phyloP scores from a whole-genome alignment of 2,113 vertebrate species.

The Puma concolor region DNA sequence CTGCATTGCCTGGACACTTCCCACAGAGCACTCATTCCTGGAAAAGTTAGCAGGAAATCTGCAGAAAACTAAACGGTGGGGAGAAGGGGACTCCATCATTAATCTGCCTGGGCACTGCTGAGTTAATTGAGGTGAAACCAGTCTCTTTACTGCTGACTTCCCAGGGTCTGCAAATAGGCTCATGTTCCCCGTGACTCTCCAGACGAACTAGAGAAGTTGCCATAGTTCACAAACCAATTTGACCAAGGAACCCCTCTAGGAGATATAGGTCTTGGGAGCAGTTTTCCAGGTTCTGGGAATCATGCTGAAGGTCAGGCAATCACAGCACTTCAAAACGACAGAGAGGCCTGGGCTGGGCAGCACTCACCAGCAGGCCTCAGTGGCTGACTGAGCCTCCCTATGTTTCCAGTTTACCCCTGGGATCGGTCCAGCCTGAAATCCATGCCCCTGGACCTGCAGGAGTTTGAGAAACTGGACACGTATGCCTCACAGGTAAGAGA shows the following conservation, averaged over 20 bases:
- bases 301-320: neutral
- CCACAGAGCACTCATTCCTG: neutral
- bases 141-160: neutral
- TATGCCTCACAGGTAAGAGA: constrained; percentile 87
- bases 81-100: neutral
- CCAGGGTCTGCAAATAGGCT: neutral
- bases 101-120: neutral
- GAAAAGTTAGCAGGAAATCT: neutral
- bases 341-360: neutral
- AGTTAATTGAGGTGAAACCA: neutral
- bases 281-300: neutral
- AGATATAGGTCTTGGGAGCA: neutral
- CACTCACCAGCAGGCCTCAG: neutral
- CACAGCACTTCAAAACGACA: neutral
- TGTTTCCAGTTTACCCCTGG: constrained; percentile 89
- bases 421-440: constrained; percentile 90
- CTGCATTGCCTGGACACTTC: neutral
- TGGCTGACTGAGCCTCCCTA: constrained; percentile 55
- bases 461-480: constrained; percentile 88
- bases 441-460: constrained; percentile 86
- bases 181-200: neutral
- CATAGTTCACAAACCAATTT: neutral
- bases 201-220: neutral
- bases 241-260: neutral
- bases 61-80: neutral